Evolutionary conservation across 2,888 invertebrate species (phyloP), one percentile per base, ranked within the genome.

Genomic region (Campopleginae sp.): DNA sequence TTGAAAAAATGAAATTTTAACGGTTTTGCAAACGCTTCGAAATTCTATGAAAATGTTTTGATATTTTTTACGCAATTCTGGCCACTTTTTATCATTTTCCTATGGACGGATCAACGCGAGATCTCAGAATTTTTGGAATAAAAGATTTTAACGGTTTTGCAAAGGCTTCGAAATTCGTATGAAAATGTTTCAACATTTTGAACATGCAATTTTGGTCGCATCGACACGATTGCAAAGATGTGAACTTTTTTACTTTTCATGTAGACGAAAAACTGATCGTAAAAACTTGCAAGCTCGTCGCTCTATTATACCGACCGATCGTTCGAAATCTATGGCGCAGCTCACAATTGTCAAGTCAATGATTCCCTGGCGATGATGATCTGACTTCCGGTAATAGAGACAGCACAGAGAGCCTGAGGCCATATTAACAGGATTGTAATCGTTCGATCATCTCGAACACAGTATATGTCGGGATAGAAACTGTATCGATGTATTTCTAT

Each of bases 311-410:
- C 33, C 6, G 4, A 82, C 82, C 82, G 48, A 63, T 76, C 65
- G 82, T 27, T 42, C 79, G 58, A 79, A 82, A 82, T 85, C 85
- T 85, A 85, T 68, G n/a, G n/a, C 79, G 61, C 44, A 12, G 76
- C 63, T 54, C 68, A 48, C 42, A 27, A 27, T 27, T 27, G 58
- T 12, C 58, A 58, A 42, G 80, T 75, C 63, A 68, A 77, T 72
- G 77, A 84, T 85, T 82, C 79, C n/a, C 79, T 65, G 2, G 38
- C 82, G 82, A 76, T 85, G 82, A 76, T 85, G 75, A 75, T 76
- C 75, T 76, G 71, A 72, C 82, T 85, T 85, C 85, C 82, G 85
- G 82, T 85, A 71, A 74, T 85, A 71, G 70, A 33, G 27, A 58
- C 23, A 78, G 44, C 19, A n/a, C 38, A 61, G 74, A 61, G 8